Base-by-base conservation (phyloP, 2,888 invertebrate genomes). In the Hemistola chrysoprasaria region DNA sequence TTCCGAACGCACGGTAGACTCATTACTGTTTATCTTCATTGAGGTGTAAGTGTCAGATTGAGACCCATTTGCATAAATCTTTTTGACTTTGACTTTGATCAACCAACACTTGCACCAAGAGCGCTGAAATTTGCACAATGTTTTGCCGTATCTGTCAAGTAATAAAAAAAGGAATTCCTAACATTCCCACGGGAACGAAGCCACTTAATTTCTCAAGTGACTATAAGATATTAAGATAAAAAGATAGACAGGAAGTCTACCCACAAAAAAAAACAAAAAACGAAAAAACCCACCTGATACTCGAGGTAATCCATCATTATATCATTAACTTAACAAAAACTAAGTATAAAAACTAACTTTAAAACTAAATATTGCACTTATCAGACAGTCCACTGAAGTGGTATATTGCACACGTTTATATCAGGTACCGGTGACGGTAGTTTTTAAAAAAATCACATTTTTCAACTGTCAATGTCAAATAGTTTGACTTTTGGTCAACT, bases 281-380 rank as follows among this genome's bases (percentile, higher is more conserved):
- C 16, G 26, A 22, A 36, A 40, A 37, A 46, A 51, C 80, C 78
- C 58, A 88, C 87, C 83, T 87, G 87, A 57, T 87, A 88, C 52
- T 88, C 87, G 35, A 74, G 80, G 45, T 85, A 72, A 79, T 88
- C 87, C 87, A 88, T 82, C 58, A 71, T 71, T 52, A 63, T 54
- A 43, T 42, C 62, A 61, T 62, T 57, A 65, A 63, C 66, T 57
- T 32, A 50, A 59, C 42, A 47, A 21, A 39, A 61, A 59, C 48
- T 55, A 63, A 56, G 31, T 47, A 39, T 37, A 31, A 44, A 37
- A 45, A 48, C 44, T 52, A 56, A 51, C 53, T 56, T 57, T 40
- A 58, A 65, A 56, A 57, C 24, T 29, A 10, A 37, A 65, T 80
- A 82, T 87, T 87, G 87, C 87, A 88, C 87, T 56, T 45, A 40